Evolutionary conservation across 2,797 vertebrate genomes (phyloP), one percentile per base, ranked within the genome.

Genomic region (Platalea minor): DNA sequence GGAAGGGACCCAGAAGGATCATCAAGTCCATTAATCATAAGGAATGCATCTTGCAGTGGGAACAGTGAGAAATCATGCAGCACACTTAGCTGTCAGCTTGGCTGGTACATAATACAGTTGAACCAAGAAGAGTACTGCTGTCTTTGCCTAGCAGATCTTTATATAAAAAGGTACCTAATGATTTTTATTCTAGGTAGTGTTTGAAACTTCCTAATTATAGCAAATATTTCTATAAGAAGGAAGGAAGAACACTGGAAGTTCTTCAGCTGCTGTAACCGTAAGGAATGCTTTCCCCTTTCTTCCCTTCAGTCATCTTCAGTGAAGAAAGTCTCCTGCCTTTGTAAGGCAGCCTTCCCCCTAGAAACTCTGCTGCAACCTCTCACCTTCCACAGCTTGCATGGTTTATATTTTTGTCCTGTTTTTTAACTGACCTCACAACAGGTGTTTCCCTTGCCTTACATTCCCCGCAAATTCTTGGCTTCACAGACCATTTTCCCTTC

Each of bases 371-470:
- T 91, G 63, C 51, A 54, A 17, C 75, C 33, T 92, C 75, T 88
- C 82, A 51, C 53, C 67, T 91, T 87, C 80, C 70, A 60, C 41
- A 85, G 75, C 45, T 67, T 77, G 51, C 37, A 43, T 5, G 2
- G 17, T 57, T 39, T 53, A 9, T 88, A 9, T 72, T 51, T 61
- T 95, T 37, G 17, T 91, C 82, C 88, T 15, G 4, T 2, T 91
- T 83, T 89, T 92, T 61, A 80, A 67, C 92, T 94, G 94, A 92
- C 72, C 74, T 96, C 85, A 69, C 59, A 93, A 94, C 93, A 96
- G 95, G 95, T 96, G 94, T 88, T 96, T 96, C 95, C 93, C 89
- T 90, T 93, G 43, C 56, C 19, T 93, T 93, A 76, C 81, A 63
- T 81, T 94, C 88, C 63, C 74, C 73, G 70, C 37, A 64, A 85